These are phyloP conservation scores for Andrena fulva DNA, from an alignment of 2,888 invertebrate species.

Conservation along the genomic window DNA sequence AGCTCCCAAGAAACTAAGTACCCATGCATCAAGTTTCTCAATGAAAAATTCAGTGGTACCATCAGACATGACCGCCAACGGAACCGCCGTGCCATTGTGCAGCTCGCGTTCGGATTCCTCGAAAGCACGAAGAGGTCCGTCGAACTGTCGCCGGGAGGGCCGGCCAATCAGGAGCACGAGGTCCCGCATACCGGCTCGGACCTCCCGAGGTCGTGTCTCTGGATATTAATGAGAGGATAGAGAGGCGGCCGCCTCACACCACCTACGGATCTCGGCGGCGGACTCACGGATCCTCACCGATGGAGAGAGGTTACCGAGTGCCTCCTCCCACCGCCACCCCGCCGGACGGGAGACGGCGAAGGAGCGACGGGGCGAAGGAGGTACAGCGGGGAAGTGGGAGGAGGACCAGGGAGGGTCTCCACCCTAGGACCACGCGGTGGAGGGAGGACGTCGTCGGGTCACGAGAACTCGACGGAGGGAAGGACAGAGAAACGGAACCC, in stretches of 20 bases:
- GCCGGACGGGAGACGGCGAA: constrained; percentile 48
- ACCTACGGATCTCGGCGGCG: constrained; percentile 64
- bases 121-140: constrained; percentile 5
- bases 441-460: constrained; percentile 77
- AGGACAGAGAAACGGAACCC: constrained; percentile 50
- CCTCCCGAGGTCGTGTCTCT: constrained; percentile 70
- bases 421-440: constrained; percentile 51
- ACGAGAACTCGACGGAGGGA: constrained; percentile 63
- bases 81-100: background rate
- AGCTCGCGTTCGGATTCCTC: background rate
- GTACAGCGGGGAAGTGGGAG: constrained; percentile 26
- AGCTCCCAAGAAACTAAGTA: background rate
- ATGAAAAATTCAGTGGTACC: background rate
- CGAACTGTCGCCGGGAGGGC: constrained; percentile 17
- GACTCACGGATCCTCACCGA: constrained; percentile 65
- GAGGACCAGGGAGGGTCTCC: constrained; percentile 63
- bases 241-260: constrained; percentile 63
- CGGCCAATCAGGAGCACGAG: constrained; percentile 35
- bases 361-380: constrained; percentile 27
- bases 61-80: background rate
- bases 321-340: constrained; percentile 52
- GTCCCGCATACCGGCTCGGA: constrained; percentile 44
- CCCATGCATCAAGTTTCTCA: background rate
- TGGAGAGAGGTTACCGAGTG: constrained; percentile 61
- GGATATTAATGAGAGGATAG: constrained; percentile 77